These are phyloP conservation scores for Botia kubotai DNA, from an alignment of 2,797 vertebrate genomes.

Conservation along the genomic window DNA sequence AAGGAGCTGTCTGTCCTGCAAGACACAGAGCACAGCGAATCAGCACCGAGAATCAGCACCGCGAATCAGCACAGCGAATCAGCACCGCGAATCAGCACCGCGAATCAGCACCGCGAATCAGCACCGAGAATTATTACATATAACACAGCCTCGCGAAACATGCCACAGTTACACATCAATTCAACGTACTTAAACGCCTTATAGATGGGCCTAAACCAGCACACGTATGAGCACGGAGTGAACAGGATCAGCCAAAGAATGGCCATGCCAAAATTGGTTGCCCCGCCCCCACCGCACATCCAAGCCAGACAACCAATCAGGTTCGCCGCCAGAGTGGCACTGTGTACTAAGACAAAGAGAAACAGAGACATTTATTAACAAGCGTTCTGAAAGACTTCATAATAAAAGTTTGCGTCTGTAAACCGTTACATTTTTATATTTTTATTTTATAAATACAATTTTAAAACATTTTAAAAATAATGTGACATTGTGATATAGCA, in stretches of 20 bases:
- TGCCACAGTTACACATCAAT: too few species aligned
- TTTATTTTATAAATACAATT: too few species aligned
- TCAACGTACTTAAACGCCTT: conserved; percentile 92
- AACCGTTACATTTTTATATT: too few species aligned
- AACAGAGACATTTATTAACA: neutral
- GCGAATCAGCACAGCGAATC: too few species aligned
- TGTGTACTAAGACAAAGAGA: conserved; percentile 82
- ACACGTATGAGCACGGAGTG: conserved; percentile 92
- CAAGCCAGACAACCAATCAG: conserved; percentile 93
- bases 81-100: too few species aligned
- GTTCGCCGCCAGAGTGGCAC: conserved; percentile 85
- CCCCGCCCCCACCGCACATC: conserved; percentile 89
- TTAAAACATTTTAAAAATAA: too few species aligned
- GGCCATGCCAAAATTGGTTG: conserved; percentile 91
- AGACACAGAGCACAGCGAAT: conserved; percentile 21
- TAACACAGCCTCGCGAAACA: neutral
- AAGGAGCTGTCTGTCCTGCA: conserved; percentile 95
- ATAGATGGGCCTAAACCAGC: conserved; percentile 96
- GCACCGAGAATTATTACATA: neutral
- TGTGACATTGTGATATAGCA: neutral
- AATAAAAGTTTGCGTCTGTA: too few species aligned
- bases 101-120: too few species aligned
- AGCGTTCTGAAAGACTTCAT: neutral
- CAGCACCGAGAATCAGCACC: neutral
- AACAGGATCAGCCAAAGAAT: conserved; percentile 94